Conservation (phyloP, 2,888 invertebrate species). For the Tillus elongatus region DNA sequence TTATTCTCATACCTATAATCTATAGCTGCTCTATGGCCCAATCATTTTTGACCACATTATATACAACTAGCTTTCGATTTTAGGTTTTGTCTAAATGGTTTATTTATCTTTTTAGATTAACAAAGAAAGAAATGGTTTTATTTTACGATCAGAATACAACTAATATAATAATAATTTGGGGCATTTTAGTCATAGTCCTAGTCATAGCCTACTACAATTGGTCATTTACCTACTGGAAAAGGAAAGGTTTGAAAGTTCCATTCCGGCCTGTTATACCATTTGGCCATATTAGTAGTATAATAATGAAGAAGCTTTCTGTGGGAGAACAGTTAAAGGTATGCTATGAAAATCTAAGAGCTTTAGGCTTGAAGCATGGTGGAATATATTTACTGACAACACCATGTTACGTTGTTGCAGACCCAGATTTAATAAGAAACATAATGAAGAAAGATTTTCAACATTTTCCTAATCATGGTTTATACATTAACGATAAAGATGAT, state of each 20-base stretch:
- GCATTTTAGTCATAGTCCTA: too few relatives aligned
- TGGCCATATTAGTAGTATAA: slow-evolving; percentile 21
- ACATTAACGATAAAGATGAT: slow-evolving; percentile 26
- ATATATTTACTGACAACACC: slow-evolving; percentile 38
- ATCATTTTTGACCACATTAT: too few relatives aligned
- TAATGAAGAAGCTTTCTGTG: slow-evolving; percentile 13
- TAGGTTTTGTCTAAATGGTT: too few relatives aligned
- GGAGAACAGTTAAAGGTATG: slow-evolving; percentile 7
- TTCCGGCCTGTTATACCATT: slow-evolving; percentile 24
- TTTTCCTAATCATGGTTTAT: slow-evolving; percentile 27
- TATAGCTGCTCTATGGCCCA: too few relatives aligned
- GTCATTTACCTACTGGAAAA: slow-evolving; percentile 23
- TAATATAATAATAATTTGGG: too few relatives aligned
- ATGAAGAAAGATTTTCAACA: slow-evolving; percentile 48
- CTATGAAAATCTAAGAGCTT: slow-evolving; percentile 15
- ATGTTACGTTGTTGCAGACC: slow-evolving; percentile 26
- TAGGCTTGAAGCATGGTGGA: slow-evolving; percentile 26
- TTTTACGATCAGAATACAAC: too few relatives aligned
- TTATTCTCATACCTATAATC: too few relatives aligned
- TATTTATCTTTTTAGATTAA: too few relatives aligned
- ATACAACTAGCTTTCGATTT: too few relatives aligned
- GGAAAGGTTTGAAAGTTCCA: slow-evolving; percentile 19
- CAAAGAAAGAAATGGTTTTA: too few relatives aligned
- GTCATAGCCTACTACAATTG: slow-evolving; percentile 13
- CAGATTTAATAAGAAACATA: slow-evolving; percentile 38